Conservation (phyloP, 2,113 vertebrate species). For the Nicator chloris region DNA sequence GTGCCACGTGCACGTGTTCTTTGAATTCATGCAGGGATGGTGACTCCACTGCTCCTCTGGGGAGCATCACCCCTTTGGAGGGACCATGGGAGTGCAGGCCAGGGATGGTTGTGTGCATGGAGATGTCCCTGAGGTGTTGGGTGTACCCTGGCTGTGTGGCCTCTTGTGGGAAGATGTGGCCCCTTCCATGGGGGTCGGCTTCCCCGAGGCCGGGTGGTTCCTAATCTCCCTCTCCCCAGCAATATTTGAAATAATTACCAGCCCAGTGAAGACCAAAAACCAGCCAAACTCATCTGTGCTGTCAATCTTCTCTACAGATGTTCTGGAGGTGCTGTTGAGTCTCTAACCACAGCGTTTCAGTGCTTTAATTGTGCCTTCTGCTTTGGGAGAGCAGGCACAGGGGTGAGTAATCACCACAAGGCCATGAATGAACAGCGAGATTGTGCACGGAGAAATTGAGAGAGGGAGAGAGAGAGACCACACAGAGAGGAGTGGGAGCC, state of each 20-base stretch:
- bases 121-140: background rate
- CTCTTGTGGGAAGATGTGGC: background rate
- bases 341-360: background rate
- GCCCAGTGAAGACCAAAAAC: background rate
- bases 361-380: background rate
- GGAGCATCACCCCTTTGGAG: background rate
- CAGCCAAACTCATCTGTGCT: background rate
- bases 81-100: background rate
- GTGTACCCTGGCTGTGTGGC: fast-evolving
- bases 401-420: background rate
- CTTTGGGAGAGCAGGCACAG: background rate
- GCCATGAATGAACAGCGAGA: constrained; percentile 13
- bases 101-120: background rate
- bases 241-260: background rate
- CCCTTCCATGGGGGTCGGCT: fast-evolving
- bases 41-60: background rate
- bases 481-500: constrained; percentile 40
- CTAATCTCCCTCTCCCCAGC: background rate
- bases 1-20: fast-evolving
- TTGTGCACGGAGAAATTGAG: background rate
- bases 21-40: no score
- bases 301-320: background rate
- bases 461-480: constrained; percentile 20
- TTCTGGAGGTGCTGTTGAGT: background rate
- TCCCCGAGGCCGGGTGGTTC: background rate